Evolutionary conservation across 2,888 invertebrate species (phyloP), one percentile per base, ranked within the genome.

Genomic region (Cephus sareptanus): DNA sequence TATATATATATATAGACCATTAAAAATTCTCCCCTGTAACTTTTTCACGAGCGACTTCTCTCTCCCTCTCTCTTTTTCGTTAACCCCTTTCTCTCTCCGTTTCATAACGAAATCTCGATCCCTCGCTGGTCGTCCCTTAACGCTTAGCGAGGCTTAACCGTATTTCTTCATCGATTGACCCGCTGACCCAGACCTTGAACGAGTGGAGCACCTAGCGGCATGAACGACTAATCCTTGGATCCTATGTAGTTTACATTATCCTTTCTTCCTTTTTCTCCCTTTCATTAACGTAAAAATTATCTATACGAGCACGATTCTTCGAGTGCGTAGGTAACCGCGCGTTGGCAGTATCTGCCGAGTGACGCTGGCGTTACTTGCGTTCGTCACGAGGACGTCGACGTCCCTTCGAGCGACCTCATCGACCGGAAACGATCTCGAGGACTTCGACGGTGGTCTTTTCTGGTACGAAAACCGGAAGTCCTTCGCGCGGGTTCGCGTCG

Each of bases 111-210:
- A 56, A 56, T 56, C 56, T 56, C 56, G 56, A 56, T 56, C 56
- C 15, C 56, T 56, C 56, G 56, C 75, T 69, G 73, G 68, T 78
- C 78, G 34, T 56, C 68, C 31, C 34, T 69, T 12, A 11, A 35
- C 69, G 68, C 69, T 75, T 31, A 73, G 31, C 35, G 69, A 76
- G n/a, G 79, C 71, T 79, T 76, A 83, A 80, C 75, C 78, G 76
- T 73, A 76, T 80, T 56, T 77, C 73, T 69, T 82, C 80, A 81
- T 83, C 82, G 81, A 83, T 82, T 80, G 80, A 83, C 81, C 80
- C 74, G 76, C 69, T 81, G 79, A 82, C 83, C 83, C 76, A 80
- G 77, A 81, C 81, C 79, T 75, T 71, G 75, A 68, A 56, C 9
- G 56, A 56, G 56, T 23, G 56, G 2, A 56, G 56, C 56, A 56